Evolutionary conservation across 2,113 vertebrate species (phyloP), one percentile per base, ranked within the genome.

Genomic region (Sinocyclocheilus anshuiensis): DNA sequence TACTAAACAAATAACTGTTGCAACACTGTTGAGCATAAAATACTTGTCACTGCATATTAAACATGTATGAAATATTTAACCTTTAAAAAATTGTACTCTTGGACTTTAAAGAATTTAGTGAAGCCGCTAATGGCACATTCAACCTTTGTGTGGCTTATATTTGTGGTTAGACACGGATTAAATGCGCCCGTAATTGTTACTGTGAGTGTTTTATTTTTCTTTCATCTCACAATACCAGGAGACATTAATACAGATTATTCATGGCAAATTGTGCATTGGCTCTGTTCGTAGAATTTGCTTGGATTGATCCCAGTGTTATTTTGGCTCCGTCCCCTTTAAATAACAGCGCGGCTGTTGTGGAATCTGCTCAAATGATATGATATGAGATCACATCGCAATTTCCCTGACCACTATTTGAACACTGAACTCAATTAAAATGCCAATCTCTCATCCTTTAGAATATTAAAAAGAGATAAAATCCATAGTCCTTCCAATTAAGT

Each of bases 401-500:
- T 65, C 59, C 29, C 20, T 39, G 29, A 42, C 61, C 67, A 16
- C 53, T 57, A n/a, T 50, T 67, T 57, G 48, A 77, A 45, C 57
- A 77, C 24, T 53, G 29, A 78, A 88, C 76, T 63, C 50, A 83
- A 83, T 88, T 86, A 67, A 83, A 81, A 75, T 87, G 72, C 59
- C 86, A 80, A 72, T 86, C 59, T 77, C n/a, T 53, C 65, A 72
- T 86, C 53, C 33, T 57, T 80, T 80, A 57, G 67, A 86, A 86
- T 86, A 86, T 80, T 86, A 86, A 86, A 69, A 71, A 53, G 77
- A 69, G 45, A 86, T 86, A 24, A 80, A 69, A 77, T 67, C 65
- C 61, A 53, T 48, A 55, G n/a, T 18, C 76, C 61, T 42, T 53
- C 33, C 48, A 86, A 79, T 57, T 86, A 79, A 79, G 18, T 22